Conservation (phyloP, 1,140 invertebrate species). For the Lasioglossum albipes region DNA sequence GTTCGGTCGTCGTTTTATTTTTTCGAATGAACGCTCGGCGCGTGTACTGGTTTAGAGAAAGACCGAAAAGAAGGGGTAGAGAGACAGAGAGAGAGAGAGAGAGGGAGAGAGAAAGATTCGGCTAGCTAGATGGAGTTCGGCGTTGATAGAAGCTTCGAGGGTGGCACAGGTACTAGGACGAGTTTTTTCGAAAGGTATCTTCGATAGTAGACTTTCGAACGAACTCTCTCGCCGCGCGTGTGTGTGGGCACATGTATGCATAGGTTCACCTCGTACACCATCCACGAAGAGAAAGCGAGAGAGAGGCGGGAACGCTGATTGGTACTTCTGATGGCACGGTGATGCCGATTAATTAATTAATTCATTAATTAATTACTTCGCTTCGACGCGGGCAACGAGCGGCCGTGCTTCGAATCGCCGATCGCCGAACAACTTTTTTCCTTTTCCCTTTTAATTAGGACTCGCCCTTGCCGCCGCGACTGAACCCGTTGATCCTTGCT, state of each 20-base stretch:
- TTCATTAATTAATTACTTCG: slow-evolving; percentile 60
- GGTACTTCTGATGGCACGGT: slow-evolving; percentile 47
- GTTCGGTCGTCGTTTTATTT: slow-evolving; percentile 21
- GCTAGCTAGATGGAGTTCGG: slow-evolving; percentile 33
- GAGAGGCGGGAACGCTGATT: slow-evolving; percentile 13
- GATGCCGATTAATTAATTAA: slow-evolving; percentile 59
- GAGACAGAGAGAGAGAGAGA: no score
- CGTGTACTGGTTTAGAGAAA: slow-evolving; percentile 19
- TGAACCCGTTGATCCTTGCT: slow-evolving; percentile 7
- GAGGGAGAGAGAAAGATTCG: neutral
- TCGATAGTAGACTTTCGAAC: slow-evolving; percentile 45
- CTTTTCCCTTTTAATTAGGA: slow-evolving; percentile 47
- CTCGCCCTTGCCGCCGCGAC: slow-evolving; percentile 20
- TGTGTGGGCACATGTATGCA: neutral
- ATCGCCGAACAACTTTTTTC: slow-evolving; percentile 14
- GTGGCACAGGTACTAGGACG: neutral
- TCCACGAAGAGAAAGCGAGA: neutral
- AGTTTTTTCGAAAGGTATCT: slow-evolving; percentile 47
- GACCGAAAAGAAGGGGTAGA: neutral
- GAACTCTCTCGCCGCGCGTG: neutral
- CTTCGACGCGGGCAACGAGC: slow-evolving; percentile 33
- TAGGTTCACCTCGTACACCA: neutral
- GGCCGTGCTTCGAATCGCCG: slow-evolving; percentile 31
- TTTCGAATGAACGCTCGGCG: slow-evolving; percentile 35
- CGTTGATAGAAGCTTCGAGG: slow-evolving; percentile 34